A percentile compares a stretch with the other conserved stretches of the same genome.
Evolutionary conservation across 2,888 invertebrate species (phyloP).

Genomic region (Andrena minutula): DNA sequence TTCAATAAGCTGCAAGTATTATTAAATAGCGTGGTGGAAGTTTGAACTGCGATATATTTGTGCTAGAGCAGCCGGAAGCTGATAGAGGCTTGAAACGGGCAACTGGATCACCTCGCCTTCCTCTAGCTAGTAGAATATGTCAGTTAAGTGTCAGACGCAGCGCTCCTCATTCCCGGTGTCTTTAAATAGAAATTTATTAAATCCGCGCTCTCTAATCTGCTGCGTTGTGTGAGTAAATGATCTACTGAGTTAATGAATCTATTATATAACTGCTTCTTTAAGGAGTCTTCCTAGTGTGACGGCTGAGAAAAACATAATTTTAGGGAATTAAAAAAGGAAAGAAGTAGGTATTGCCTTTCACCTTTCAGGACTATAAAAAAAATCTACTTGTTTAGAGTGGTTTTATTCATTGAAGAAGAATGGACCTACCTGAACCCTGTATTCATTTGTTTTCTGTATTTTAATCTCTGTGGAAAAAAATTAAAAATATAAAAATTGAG

Average conservation of each 20-base stretch:
- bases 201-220: background rate
- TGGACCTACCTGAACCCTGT: no score
- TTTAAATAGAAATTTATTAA: background rate
- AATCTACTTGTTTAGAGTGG: background rate
- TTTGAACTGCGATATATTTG: constrained; percentile 1
- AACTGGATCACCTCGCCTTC: constrained; percentile 20
- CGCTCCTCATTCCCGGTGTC: constrained; percentile 15
- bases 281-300: no score
- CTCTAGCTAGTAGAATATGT: constrained; percentile 18
- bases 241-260: background rate
- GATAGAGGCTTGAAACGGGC: constrained; percentile 29
- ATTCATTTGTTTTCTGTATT: background rate
- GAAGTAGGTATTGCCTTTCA: no score
- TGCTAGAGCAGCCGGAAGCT: background rate
- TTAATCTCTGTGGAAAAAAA: no score
- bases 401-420: background rate
- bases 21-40: background rate
- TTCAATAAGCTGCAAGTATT: no score
- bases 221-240: background rate
- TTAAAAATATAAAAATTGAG: no score
- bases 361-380: no score
- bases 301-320: no score
- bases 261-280: background rate
- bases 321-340: no score
- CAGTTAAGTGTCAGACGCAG: constrained; percentile 43